Conservation (phyloP, 2,113 vertebrate species). For the Oncorhynchus clarkii region DNA sequence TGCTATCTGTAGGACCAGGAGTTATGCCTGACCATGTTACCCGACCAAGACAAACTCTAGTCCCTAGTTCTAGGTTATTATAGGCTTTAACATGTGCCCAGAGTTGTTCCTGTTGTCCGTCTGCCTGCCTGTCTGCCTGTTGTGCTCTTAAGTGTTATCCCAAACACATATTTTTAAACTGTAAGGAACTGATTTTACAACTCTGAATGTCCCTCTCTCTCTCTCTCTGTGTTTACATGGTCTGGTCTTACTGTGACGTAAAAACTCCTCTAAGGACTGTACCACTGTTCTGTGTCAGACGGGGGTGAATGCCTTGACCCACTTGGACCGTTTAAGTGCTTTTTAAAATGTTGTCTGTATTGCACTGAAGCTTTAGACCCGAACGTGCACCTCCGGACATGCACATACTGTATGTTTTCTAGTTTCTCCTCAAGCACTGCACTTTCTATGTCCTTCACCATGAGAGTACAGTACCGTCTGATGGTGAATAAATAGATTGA, state of each 20-base stretch:
- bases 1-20: neutral
- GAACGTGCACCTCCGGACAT: constrained; percentile 25
- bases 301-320: constrained; percentile 24
- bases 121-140: constrained; percentile 48
- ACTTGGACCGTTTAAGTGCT: constrained; percentile 45
- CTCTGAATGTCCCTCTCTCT: constrained; percentile 45
- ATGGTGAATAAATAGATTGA: constrained; percentile 29
- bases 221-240: constrained; percentile 50
- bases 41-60: too few relatives aligned
- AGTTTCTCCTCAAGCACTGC: constrained; percentile 32
- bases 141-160: constrained; percentile 50
- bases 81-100: constrained; percentile 4
- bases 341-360: constrained; percentile 52
- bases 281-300: constrained; percentile 24
- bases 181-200: constrained; percentile 34
- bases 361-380: constrained; percentile 64
- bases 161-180: constrained; percentile 43
- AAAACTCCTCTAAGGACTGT: constrained; percentile 33
- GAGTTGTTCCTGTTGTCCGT: constrained; percentile 31
- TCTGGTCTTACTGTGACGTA: constrained; percentile 41
- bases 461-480: constrained; percentile 14
- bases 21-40: too few relatives aligned
- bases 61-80: too few relatives aligned
- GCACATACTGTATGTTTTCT: constrained; percentile 30
- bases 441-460: constrained; percentile 45